Conservation (phyloP, 1,140 invertebrate species). For the Nylanderia fulva region DNA sequence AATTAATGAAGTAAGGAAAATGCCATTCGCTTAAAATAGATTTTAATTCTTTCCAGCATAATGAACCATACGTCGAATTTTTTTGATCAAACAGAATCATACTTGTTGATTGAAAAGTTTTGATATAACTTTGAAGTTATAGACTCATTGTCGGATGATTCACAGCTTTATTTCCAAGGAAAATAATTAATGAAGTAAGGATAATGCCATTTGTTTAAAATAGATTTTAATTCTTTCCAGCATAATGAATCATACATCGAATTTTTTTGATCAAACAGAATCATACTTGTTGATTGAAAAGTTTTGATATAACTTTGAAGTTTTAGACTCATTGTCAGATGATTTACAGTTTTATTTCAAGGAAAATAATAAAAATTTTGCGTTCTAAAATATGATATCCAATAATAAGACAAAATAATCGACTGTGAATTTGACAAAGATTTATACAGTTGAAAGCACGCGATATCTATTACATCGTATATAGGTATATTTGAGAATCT, state of each 20-base stretch:
- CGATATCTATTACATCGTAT: not conserved
- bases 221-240: not conserved
- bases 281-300: too few relatives aligned
- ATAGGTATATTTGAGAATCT: not conserved
- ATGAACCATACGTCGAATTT: not conserved
- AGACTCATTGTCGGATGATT: too few relatives aligned
- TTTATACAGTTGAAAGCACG: not conserved
- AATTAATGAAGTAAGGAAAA: not conserved
- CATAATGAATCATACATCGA: not conserved
- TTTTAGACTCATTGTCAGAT: too few relatives aligned
- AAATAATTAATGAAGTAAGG: not conserved
- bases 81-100: not conserved
- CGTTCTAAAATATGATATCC: not conserved
- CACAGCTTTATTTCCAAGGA: too few relatives aligned
- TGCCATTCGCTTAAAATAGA: not conserved
- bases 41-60: not conserved
- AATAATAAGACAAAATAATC: not conserved
- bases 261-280: not conserved
- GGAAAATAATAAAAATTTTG: not conserved
- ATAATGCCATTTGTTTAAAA: not conserved
- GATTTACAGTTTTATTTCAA: constrained; percentile 9
- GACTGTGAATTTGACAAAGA: not conserved
- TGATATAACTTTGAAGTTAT: not conserved
- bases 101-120: not conserved
- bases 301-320: not conserved